These are phyloP conservation scores for Teleiodes luculella DNA, from an alignment of 2,888 invertebrate genomes.

Conservation along the genomic window DNA sequence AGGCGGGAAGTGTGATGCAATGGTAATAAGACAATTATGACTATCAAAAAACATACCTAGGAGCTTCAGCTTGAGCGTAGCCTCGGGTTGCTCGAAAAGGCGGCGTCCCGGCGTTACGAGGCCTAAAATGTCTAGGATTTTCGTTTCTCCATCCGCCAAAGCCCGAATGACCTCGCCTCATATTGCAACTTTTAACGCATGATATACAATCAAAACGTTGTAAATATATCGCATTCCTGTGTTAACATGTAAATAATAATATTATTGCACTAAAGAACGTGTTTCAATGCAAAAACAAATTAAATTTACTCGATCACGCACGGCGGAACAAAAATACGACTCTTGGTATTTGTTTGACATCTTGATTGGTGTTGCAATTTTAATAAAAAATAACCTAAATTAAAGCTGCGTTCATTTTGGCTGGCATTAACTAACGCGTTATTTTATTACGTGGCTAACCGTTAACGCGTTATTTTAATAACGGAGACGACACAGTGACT, in stretches of 20 bases:
- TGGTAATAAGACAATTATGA: slow-evolving; percentile 2
- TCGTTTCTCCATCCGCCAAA: slow-evolving; percentile 68
- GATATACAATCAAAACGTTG: slow-evolving; percentile 29
- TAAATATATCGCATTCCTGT: background rate
- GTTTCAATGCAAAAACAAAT: slow-evolving; percentile 21
- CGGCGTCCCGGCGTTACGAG: slow-evolving; percentile 51
- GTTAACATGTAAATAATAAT: background rate
- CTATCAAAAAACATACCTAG: slow-evolving; percentile 40
- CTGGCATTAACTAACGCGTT: slow-evolving; percentile 3
- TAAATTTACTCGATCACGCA: slow-evolving; percentile 50
- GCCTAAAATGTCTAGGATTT: slow-evolving; percentile 61
- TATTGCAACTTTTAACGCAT: slow-evolving; percentile 54
- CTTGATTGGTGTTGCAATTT: background rate
- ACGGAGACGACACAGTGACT: no score
- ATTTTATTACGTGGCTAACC: background rate
- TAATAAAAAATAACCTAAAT: background rate
- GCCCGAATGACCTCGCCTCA: slow-evolving; percentile 72
- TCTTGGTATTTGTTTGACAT: slow-evolving; percentile 11
- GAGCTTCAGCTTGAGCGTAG: slow-evolving; percentile 40
- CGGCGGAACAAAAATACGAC: slow-evolving; percentile 45
- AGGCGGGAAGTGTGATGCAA: slow-evolving; percentile 49
- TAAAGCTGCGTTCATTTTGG: background rate
- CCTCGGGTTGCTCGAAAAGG: slow-evolving; percentile 51
- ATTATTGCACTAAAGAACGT: background rate
- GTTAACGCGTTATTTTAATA: no score